Conservation (phyloP, 2,113 vertebrate species). For the Crotalus viridis region DNA sequence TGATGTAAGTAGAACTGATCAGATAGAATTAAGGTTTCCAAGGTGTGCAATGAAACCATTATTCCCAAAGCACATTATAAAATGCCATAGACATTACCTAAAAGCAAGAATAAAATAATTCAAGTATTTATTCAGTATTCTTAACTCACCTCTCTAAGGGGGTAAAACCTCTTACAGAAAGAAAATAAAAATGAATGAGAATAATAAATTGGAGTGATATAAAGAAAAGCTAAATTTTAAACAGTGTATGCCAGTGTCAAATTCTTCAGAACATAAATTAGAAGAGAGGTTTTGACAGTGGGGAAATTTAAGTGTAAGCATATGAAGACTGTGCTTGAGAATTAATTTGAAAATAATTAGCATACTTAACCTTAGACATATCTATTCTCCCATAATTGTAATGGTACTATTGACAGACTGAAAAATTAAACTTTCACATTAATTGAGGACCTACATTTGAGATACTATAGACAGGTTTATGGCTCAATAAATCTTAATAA, state of each 20-base stretch:
- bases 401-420: neutral
- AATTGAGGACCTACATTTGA: neutral
- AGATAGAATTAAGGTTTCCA: neutral
- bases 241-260: neutral
- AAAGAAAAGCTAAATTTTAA: neutral
- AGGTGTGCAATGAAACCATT: neutral
- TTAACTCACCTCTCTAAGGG: neutral
- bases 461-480: constrained; percentile 1
- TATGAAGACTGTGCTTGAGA: neutral
- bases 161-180: neutral
- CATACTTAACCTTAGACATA: neutral
- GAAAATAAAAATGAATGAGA: neutral
- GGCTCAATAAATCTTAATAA: constrained; percentile 23
- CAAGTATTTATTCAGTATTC: neutral
- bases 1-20: neutral
- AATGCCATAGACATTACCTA: neutral
- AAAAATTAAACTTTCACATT: neutral
- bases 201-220: neutral
- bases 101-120: neutral
- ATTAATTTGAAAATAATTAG: neutral
- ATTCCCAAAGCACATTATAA: neutral
- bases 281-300: neutral
- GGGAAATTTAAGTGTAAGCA: neutral
- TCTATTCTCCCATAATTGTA: neutral
- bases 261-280: neutral